Conservation (phyloP, 2,113 vertebrate genomes). For the Ptychochromis oligacanthus region DNA sequence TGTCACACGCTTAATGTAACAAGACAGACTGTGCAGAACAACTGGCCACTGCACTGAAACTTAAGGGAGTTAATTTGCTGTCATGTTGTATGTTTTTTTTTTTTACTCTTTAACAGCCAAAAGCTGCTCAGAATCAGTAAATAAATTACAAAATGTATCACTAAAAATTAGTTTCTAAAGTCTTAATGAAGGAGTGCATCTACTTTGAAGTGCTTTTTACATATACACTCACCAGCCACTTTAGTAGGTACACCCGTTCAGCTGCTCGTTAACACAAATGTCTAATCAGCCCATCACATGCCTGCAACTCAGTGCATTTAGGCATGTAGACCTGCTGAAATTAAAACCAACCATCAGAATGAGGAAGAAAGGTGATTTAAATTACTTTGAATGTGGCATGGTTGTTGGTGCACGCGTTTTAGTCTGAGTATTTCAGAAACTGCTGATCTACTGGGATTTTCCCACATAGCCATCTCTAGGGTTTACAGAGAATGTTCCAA, state of each 20-base stretch:
- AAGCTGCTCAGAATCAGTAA: neutral
- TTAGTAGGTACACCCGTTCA: neutral
- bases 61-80: conserved; percentile 32
- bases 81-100: conserved; percentile 30
- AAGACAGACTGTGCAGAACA: conserved; percentile 48
- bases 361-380: neutral
- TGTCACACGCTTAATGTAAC: conserved; percentile 55
- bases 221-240: neutral
- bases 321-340: neutral
- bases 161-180: neutral
- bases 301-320: neutral
- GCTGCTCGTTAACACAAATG: neutral
- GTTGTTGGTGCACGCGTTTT: neutral
- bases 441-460: neutral
- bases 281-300: neutral
- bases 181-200: no score
- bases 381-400: neutral
- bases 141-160: neutral
- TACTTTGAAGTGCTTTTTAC: neutral
- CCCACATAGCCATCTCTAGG: neutral
- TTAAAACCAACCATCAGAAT: neutral
- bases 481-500: neutral
- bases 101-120: neutral
- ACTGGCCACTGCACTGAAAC: conserved; percentile 25
- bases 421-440: neutral